Base-by-base conservation (phyloP, 2,888 invertebrate species). In the Caenorhabditis wallacei region DNA sequence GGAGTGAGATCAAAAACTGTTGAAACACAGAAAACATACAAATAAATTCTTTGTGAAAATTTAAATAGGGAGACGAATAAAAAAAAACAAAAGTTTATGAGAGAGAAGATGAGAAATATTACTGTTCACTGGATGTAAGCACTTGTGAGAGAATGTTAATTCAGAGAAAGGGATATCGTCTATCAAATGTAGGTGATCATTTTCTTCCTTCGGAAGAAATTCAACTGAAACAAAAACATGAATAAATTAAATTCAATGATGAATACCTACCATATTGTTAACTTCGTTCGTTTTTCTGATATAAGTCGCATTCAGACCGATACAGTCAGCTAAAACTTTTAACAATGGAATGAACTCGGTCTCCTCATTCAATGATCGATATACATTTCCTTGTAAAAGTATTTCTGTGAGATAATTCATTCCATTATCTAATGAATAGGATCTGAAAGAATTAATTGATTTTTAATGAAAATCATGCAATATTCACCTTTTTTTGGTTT, bases 261-360 rank as follows among this genome's bases (percentile, higher is more conserved):
- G 16, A 35, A 11, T 7, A 30, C 16, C 48, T 26, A 80, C 66
- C 80, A 80, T 68, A 43, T 48, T 57, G 8, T 68, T 59, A 1
- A 37, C 80, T 8, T 53, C 61, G 3, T 74, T 72, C 3, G 57
- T 74, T 13, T 80, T 72, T 20, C 61, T 59, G 20, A 72, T n/a
- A 20, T 80, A 74, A 0, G 72, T 68, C 8, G 59, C 51, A 18
- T 80, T 80, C 24, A 80, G 18, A 2, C 46, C 63, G 20, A 80
- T 35, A 26, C 80, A 74, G 2, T 72, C 68, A 10, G 68, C 59
- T 24, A 80, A 2, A n/a, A 37, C 20, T 20, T 18, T 24, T 22
- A 80, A 26, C 3, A 80, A 5, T 3, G 46, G 16, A 7, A 13
- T 7, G 2, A 46, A n/a, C 5, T 30, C 10, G 24, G n/a, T n/a